Base-by-base conservation (phyloP, 2,888 invertebrate genomes). In the Deilephila porcellus region DNA sequence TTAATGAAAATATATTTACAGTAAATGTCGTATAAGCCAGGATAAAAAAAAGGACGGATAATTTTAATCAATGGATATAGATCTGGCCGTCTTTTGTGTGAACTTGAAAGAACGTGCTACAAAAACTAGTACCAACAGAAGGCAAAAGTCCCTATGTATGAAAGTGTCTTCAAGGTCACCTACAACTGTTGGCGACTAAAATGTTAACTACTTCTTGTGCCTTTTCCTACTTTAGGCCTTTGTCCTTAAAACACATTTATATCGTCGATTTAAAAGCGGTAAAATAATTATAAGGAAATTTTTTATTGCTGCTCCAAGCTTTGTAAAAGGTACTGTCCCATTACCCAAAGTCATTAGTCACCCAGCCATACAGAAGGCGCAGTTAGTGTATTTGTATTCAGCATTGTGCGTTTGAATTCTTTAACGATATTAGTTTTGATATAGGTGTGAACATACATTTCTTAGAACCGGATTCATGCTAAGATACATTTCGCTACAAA, bases 321-420 rank as follows among this genome's bases (percentile, higher is more conserved):
- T 1, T 7, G 67, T 45, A 67, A 45, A 52, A 67, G 67, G 67
- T 67, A 67, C 20, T 67, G 67, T 25, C 67, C 67, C 67, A 25
- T 17, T 67, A 20, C 20, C 45, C 64, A 37, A 25, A 67, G 17
- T 3, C 4, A 67, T 67, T 67, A 52, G 45, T 67, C 52, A 67
- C 25, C 20, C 67, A 17, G 29, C 7, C 20, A 4, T 14, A 45
- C 34, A n/a, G 20, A 64, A 64, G 64, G 37, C 11, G 20, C 14
- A 62, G 17, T 29, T 63, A 3, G 32, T 32, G 19, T 34, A n/a
- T 34, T 63, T 34, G 62, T 34, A 32, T 32, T 63, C 5, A 63
- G 7, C 17, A n/a, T 19, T 56, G 5, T 5, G 56, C 56, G 56
- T 56, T 14, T 5, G 56, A n/a, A n/a, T n/a, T 56, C n/a, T n/a